Percentiles rank a stretch among this genome's conserved stretches.
These are phyloP conservation scores for Alloplasta piceator DNA, from an alignment of 2,888 invertebrate species.

Conservation along the genomic window DNA sequence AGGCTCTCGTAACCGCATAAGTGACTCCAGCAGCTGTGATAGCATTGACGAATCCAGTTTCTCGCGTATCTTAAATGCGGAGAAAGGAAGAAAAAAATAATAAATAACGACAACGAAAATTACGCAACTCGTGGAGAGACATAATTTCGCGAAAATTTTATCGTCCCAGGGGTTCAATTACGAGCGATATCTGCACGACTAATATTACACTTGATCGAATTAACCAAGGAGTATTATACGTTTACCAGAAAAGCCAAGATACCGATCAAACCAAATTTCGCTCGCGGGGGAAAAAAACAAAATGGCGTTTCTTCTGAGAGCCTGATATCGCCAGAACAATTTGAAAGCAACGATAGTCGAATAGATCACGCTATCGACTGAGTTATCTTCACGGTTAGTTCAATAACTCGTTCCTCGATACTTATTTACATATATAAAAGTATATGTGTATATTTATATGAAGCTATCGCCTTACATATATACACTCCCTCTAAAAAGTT, in stretches of 20 bases:
- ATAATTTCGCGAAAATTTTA: background rate
- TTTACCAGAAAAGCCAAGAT: background rate
- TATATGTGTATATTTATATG: background rate
- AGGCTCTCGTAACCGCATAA: slow-evolving; percentile 94
- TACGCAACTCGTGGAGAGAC: background rate
- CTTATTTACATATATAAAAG: background rate
- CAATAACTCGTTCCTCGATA: slow-evolving; percentile 36
- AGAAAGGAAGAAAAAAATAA: slow-evolving; percentile 44
- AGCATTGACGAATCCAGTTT: slow-evolving; percentile 96
- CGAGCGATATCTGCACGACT: background rate
- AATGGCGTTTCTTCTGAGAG: slow-evolving; percentile 10
- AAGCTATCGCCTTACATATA: background rate
- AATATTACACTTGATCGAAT: slow-evolving; percentile 19
- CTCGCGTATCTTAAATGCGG: slow-evolving; percentile 91
- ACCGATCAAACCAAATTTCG: slow-evolving; percentile 30
- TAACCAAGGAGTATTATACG: slow-evolving; percentile 19
- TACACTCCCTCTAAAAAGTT: too few species aligned
- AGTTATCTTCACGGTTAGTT: slow-evolving; percentile 59
- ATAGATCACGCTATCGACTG: slow-evolving; percentile 33
- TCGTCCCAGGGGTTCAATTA: background rate
- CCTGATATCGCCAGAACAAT: background rate
- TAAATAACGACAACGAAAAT: slow-evolving; percentile 8
- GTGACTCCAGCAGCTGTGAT: slow-evolving; percentile 96
- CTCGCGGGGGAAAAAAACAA: slow-evolving; percentile 22
- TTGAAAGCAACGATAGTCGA: slow-evolving; percentile 3